Evolutionary conservation across 2,888 invertebrate genomes (phyloP), one percentile per base, ranked within the genome.

Genomic region (Anaspis maculata): DNA sequence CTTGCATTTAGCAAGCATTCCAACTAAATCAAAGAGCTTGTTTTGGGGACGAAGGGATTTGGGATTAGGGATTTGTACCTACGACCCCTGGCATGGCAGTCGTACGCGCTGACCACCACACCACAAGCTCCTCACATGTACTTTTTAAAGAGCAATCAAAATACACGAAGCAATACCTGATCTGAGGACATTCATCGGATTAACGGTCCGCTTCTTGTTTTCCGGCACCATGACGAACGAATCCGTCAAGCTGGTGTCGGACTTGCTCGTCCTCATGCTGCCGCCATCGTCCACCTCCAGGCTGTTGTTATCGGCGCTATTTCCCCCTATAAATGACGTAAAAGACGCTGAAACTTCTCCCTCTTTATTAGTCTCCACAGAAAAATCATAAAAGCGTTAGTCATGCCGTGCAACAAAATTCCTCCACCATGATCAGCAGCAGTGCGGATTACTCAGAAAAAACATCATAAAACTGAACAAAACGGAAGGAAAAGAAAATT

Each of bases 181-280:
- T 42, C 63, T 45, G 9, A 67, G 46, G 23, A 54, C 45, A 46
- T 60, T 63, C 42, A 62, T 48, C 2, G 66, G 64, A 52, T 66
- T 65, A 3, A 58, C 44, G 9, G 51, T 63, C 57, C 69, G 53
- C 61, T 68, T 55, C 59, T 66, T 28, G 41, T 73, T 71, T 43
- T 79, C 76, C 0, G 75, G 71, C 9, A 91, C 76, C 46, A 91
- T 75, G 2, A 90, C 89, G 65, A 91, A 92, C 13, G 90, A 88
- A 59, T 91, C 90, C 0, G 87, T 87, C 11, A 92, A 73, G 58
- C 89, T 90, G 0, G 89, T 90, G 60, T 91, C 90, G 2, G 89
- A 89, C 70, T 90, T 90, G 65, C 90, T 90, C 5, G 85, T 74
- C 29, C 89, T 73, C 49, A 90, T 73, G 1, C 77, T 77, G 14